Percentiles rank a stretch among this genome's conserved stretches.
These are phyloP conservation scores for Spodoptera frugiperda DNA, from an alignment of 1,140 invertebrate genomes.

Conservation along the genomic window DNA sequence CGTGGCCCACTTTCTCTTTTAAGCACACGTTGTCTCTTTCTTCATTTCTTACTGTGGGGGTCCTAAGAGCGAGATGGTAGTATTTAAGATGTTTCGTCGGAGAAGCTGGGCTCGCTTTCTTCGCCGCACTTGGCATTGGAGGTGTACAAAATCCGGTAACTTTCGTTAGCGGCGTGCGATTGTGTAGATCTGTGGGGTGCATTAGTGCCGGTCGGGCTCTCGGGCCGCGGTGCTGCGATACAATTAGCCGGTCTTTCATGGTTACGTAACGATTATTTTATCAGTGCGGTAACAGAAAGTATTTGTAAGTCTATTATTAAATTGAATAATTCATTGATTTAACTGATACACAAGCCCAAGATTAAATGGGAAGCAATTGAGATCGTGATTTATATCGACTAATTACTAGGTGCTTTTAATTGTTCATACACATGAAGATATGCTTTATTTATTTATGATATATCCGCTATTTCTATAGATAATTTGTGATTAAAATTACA, in stretches of 20 bases:
- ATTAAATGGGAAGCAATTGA: too few species aligned
- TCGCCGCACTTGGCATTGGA: slow-evolving; percentile 83
- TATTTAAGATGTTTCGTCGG: slow-evolving; percentile 66
- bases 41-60: slow-evolving; percentile 56
- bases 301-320: slow-evolving; percentile 34
- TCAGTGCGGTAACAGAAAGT: slow-evolving; percentile 57
- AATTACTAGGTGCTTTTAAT: too few species aligned
- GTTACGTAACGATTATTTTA: slow-evolving; percentile 67
- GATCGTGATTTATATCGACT: too few species aligned
- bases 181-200: slow-evolving; percentile 63
- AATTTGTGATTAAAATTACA: too few species aligned
- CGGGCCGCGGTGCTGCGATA: slow-evolving; percentile 57
- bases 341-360: not conserved
- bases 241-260: slow-evolving; percentile 69
- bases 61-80: slow-evolving; percentile 73
- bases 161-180: slow-evolving; percentile 76
- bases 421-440: too few species aligned
- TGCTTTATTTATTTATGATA: too few species aligned
- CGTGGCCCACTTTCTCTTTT: slow-evolving; percentile 86
- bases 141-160: slow-evolving; percentile 81
- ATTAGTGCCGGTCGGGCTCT: slow-evolving; percentile 57
- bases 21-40: slow-evolving; percentile 80
- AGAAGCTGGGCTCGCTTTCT: slow-evolving; percentile 82
- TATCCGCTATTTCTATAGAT: too few species aligned
- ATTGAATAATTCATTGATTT: not conserved